A percentile compares a stretch with the other conserved stretches of the same genome.
Evolutionary conservation across 1,140 invertebrate genomes (phyloP).

Genomic region (Drosophila virilis): DNA sequence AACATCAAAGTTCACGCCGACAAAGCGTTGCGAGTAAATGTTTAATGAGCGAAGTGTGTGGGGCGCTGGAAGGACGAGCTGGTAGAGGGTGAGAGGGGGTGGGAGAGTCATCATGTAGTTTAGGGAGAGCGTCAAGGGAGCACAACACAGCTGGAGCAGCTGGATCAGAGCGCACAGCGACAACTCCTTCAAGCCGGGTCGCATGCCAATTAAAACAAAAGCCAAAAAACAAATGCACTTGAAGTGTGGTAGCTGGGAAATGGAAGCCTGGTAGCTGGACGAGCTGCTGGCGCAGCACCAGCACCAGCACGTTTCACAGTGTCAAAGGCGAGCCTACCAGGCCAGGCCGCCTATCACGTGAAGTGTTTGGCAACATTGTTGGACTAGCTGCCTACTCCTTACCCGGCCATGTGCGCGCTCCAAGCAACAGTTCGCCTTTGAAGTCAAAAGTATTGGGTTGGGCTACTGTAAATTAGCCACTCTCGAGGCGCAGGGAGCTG

Average conservation of each 20-base stretch:
- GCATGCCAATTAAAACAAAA: constrained; percentile 82
- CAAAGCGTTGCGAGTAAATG: constrained; percentile 80
- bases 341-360: constrained; percentile 61
- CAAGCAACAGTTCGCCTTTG: constrained; percentile 81
- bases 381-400: constrained; percentile 8
- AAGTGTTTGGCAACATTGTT: constrained; percentile 75
- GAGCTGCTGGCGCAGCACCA: constrained; percentile 1
- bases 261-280: constrained; percentile 7
- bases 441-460: constrained; percentile 69
- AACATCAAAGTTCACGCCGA: constrained; percentile 83
- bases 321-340: constrained; percentile 64
- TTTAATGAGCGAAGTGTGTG: constrained; percentile 68
- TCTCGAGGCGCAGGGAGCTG: constrained; percentile 25
- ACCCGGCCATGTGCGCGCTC: constrained; percentile 49
- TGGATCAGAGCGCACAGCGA: constrained; percentile 36
- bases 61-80: constrained; percentile 3
- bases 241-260: constrained; percentile 30
- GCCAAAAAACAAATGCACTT: constrained; percentile 81
- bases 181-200: constrained; percentile 62
- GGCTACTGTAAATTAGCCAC: constrained; percentile 74
- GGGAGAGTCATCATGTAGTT: constrained; percentile 49
- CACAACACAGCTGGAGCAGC: constrained; percentile 18
- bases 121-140: constrained; percentile 47
- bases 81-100: too few relatives aligned
- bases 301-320: constrained; percentile 61